Base-by-base conservation (phyloP, 2,888 invertebrate genomes). In the Eilema depressum region DNA sequence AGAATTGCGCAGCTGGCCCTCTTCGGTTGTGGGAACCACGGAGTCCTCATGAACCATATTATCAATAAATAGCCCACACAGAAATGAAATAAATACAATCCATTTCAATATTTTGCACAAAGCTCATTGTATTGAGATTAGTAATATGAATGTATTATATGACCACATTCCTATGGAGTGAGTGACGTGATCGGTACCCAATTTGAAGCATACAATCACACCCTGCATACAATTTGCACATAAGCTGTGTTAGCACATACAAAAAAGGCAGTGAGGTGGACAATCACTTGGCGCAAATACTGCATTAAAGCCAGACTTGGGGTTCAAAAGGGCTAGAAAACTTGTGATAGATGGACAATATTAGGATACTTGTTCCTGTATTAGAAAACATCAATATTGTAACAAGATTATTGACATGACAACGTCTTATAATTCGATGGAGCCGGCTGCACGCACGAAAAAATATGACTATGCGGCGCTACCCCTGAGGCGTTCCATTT, bases 191-290 rank as follows among this genome's bases (percentile, higher is more conserved):
- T 66, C 57, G 65, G 30, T n/a, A 66, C 68, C 63, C 68, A 41
- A 68, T 74, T 67, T 57, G 57, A 78, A 78, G 75, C 83, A 66
- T 75, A 75, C 69, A 74, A 71, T 81, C 82, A 79, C 78, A 81
- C 72, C 30, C 76, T 74, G 84, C 77, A 76, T 70, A 78, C 75
- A 78, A 77, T 74, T 79, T 63, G 80, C 84, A 86, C 83, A 83
- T 65, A 91, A 91, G 89, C 88, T 75, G 87, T 87, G 89, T 83
- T 81, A 74, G 86, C 85, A 82, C 83, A 86, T 82, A 77, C 84
- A 83, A 76, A 80, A 77, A 80, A 85, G 80, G 86, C 87, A 74
- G 88, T 86, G 88, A 75, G 68, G 63, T 68, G 71, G 71, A 83
- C 80, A 69, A 78, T 70, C 82, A 84, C 80, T 74, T 76, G 72